Base-by-base conservation (phyloP, 2,888 invertebrate species). In the Suillia variegata region DNA sequence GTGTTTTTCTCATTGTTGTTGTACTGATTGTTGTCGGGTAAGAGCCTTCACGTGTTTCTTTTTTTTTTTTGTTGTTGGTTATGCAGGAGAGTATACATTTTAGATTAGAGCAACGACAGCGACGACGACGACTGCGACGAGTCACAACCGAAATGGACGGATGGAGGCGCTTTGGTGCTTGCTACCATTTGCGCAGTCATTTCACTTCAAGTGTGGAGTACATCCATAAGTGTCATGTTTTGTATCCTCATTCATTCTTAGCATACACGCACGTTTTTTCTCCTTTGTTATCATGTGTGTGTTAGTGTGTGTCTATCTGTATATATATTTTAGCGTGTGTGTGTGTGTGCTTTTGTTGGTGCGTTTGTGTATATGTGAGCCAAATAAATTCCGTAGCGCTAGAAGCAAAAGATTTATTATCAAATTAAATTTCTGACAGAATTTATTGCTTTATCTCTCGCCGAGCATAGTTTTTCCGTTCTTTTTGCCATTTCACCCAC, bases 371-470 rank as follows among this genome's bases (percentile, higher is more conserved):
- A 62, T 72, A 62, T 73, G 74, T 71, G 73, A 73, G 70, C 75
- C 73, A 76, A 81, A 80, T 80, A 81, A 81, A 81, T 80, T 80
- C 80, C 80, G 76, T 75, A 79, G 78, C 80, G 80, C 82, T 81
- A 81, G 80, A 77, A 80, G 80, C 76, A 78, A 79, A n/a, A 82
- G 82, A 82, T 82, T 82, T 82, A 82, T 82, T 80, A 81, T 80
- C 82, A 82, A 82, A 82, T 82, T 82, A 82, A 82, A 82, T 82
- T 82, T 82, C 82, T 82, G 83, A 82, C 82, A 82, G 80, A 81
- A 82, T 82, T 81, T 82, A 82, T 82, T 82, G 81, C 82, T 81
- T 81, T 82, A 82, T 82, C 82, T 82, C 77, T 81, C 74, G 71
- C 71, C 73, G 70, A 75, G 70, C 77, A 75, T 78, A 79, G 79